Percentiles rank a stretch among this genome's conserved stretches.
Evolutionary conservation across 1,140 invertebrate species (phyloP).

Genomic region (Brachionus manjavacas): DNA sequence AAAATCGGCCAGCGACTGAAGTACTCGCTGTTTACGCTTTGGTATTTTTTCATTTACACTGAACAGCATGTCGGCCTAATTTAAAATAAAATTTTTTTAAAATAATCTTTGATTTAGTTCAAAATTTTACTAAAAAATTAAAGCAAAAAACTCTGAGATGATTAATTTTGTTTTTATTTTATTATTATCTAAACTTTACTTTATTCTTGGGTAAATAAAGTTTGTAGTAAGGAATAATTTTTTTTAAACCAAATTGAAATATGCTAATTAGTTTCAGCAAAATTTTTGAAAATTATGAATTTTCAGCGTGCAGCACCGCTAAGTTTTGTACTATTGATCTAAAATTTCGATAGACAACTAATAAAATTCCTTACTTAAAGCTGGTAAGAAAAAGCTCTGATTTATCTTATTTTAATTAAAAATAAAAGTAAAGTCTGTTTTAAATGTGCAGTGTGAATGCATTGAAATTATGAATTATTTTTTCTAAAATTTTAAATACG

Average conservation of each 20-base stretch:
- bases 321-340: background rate
- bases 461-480: background rate
- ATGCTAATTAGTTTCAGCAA: slow-evolving; percentile 9
- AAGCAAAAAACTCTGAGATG: background rate
- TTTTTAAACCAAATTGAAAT: background rate
- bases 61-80: background rate
- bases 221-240: background rate
- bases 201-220: background rate
- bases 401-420: background rate
- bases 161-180: background rate
- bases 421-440: slow-evolving; percentile 12
- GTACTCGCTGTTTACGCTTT: slow-evolving; percentile 18
- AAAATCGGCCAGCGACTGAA: slow-evolving; percentile 29
- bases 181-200: background rate
- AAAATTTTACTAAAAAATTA: background rate
- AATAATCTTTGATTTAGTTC: background rate
- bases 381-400: background rate
- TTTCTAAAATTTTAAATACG: background rate
- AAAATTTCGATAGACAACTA: background rate
- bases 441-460: background rate
- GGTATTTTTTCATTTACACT: background rate
- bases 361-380: background rate
- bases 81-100: background rate
- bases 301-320: background rate
- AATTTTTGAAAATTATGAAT: background rate